Evolutionary conservation across 1,140 invertebrate species (phyloP).

Genomic region (Amphibalanus amphitrite): DNA sequence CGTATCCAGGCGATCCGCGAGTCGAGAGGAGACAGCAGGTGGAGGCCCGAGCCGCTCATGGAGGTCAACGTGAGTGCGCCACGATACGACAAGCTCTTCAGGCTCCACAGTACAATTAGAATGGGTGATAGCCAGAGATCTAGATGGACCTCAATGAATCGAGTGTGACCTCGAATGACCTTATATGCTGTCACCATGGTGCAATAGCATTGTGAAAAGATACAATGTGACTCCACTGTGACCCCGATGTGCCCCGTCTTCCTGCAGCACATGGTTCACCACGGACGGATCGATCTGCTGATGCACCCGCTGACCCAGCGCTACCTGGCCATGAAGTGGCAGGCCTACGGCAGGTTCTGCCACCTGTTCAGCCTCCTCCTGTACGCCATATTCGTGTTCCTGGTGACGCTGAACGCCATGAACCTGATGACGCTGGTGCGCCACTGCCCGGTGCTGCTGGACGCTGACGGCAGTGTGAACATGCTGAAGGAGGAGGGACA

Average conservation of each 20-base stretch:
- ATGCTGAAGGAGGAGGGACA: not conserved
- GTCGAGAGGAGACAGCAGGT: too few relatives aligned
- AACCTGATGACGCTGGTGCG: not conserved
- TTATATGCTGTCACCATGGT: too few relatives aligned
- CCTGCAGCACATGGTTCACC: conserved; percentile 42
- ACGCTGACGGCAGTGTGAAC: not conserved
- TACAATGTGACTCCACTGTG: not conserved
- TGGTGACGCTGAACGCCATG: conserved; percentile 32
- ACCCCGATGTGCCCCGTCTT: not conserved
- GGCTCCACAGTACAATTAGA: too few relatives aligned
- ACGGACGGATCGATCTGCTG: conserved; percentile 55
- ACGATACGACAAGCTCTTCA: too few relatives aligned
- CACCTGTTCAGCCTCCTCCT: conserved; percentile 54
- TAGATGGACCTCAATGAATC: too few relatives aligned
- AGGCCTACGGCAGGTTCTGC: conserved; percentile 68
- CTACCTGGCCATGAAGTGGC: conserved; percentile 67
- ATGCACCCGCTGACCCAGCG: conserved; percentile 65
- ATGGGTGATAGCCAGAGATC: too few relatives aligned
- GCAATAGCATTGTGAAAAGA: too few relatives aligned
- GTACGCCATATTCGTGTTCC: conserved; percentile 52
- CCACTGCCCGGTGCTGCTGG: not conserved
- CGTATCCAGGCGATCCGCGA: too few relatives aligned
- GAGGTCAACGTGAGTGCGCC: too few relatives aligned
- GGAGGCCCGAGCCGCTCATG: too few relatives aligned
- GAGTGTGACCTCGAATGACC: too few relatives aligned